These are phyloP conservation scores for Conistra vaccinii DNA, from an alignment of 2,888 invertebrate genomes.

Conservation along the genomic window DNA sequence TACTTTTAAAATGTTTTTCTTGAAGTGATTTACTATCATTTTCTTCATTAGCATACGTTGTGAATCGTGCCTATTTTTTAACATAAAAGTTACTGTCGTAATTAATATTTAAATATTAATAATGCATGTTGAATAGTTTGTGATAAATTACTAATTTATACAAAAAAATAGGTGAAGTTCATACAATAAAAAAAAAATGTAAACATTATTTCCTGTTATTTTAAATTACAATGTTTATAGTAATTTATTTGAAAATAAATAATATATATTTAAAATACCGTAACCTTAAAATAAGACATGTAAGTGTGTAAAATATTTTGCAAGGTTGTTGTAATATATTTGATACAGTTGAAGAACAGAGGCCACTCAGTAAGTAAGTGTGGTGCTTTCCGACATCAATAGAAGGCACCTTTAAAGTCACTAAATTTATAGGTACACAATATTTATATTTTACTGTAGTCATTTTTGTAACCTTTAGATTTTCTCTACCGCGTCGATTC, in stretches of 20 bases:
- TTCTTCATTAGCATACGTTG: constrained; percentile 8
- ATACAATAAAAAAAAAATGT: too few relatives aligned
- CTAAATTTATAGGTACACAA: neutral
- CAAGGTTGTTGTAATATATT: constrained; percentile 22
- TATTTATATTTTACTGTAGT: neutral
- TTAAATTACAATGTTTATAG: too few relatives aligned
- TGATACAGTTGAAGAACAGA: neutral
- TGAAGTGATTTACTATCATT: neutral
- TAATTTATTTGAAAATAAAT: too few relatives aligned
- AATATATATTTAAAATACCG: neutral
- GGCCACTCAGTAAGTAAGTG: neutral
- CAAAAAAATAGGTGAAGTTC: constrained; percentile 40
- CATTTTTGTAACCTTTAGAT: neutral
- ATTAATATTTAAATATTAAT: constrained; percentile 17
- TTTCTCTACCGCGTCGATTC: neutral
- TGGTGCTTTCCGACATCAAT: neutral
- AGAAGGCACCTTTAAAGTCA: neutral
- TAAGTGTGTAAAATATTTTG: neutral
- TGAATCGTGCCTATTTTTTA: neutral
- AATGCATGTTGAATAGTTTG: neutral
- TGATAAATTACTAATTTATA: constrained; percentile 30
- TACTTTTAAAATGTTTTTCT: constrained; percentile 40
- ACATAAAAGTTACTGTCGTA: neutral
- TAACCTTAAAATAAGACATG: constrained; percentile 5
- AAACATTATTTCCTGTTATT: too few relatives aligned